Evolutionary conservation across 2,797 vertebrate species (phyloP), one percentile per base, ranked within the genome.

Genomic region (Chloroceryle amazona): DNA sequence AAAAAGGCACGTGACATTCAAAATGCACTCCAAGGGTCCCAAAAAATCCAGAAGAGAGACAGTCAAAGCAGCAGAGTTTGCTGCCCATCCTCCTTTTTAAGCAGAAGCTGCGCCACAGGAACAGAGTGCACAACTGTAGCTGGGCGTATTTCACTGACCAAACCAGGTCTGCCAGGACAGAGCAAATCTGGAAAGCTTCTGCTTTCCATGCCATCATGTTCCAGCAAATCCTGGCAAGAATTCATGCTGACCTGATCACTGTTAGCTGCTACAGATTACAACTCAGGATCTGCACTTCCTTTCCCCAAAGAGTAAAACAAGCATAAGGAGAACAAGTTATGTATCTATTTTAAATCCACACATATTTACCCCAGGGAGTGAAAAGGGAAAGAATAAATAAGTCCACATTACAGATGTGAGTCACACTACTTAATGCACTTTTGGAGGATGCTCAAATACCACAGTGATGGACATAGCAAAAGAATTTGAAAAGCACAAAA

Each of bases 161-260:
- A 96, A 85, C 42, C 88, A 95, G 86, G 74, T 90, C 92, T 52
- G 51, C 95, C 94, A 94, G 58, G 89, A 96, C 47, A 85, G 6
- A 87, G 92, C 80, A 91, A 52, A 89, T 94, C 85, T 97, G 92
- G 88, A 96, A 96, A 96, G 95, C 73, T 93, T 82, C 91, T 91
- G 87, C 92, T 96, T 93, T 92, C 92, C 76, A 90, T 93, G 89
- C 94, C 96, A 94, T 94, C 92, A 82, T 67, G 91, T 96, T 96
- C 92, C 79, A 93, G 86, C 78, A 97, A 90, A 94, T 96, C 89
- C 86, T 97, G 97, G 97, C 97, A 96, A 91, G 94, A 96, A 94
- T 95, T 96, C 76, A 86, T 92, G 90, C 86, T 97, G 97, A 97
- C 95, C 96, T 11, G 84, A 91, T 93, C 94, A 94, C 75, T 96